phyloP scores from a whole-genome alignment of 2,113 vertebrate genomes.

The Glareola pratincola region DNA sequence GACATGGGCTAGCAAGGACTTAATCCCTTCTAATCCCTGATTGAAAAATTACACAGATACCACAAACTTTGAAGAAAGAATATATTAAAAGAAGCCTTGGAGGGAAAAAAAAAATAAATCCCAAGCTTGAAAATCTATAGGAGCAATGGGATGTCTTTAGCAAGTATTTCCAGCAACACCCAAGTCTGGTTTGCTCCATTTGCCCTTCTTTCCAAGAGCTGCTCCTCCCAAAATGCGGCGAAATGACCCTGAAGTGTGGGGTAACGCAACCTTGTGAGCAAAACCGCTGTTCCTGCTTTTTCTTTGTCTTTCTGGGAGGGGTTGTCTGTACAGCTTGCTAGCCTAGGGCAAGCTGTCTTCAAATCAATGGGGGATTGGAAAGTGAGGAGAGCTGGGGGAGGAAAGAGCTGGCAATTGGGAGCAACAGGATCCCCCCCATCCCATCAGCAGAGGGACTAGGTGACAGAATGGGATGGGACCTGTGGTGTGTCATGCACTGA shows the following conservation, averaged over 20 bases:
- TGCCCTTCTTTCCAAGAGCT: not conserved
- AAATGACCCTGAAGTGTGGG: not conserved
- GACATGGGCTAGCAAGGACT: not conserved
- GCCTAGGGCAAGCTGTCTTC: not conserved
- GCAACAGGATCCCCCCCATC: not conserved
- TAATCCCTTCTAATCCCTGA: slow-evolving; percentile 48
- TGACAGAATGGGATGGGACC: not conserved
- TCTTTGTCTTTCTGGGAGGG: not conserved
- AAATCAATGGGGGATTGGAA: not conserved
- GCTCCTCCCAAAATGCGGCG: not conserved
- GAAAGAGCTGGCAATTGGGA: not conserved
- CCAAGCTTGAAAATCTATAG: not conserved
- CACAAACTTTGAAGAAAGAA: slow-evolving; percentile 50
- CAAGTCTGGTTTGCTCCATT: not conserved
- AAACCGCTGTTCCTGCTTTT: not conserved
- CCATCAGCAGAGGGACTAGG: rapidly evolving
- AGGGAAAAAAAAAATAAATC: not conserved
- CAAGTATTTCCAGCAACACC: not conserved
- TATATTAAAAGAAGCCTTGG: slow-evolving; percentile 18
- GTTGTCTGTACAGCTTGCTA: not conserved
- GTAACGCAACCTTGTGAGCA: not conserved
- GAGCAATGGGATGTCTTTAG: not conserved
- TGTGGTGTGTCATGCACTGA: not conserved
- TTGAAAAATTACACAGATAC: slow-evolving; percentile 50
- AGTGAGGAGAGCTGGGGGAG: not conserved